Evolutionary conservation across 2,797 vertebrate species (phyloP).

Genomic region (Macropus fuliginosus): DNA sequence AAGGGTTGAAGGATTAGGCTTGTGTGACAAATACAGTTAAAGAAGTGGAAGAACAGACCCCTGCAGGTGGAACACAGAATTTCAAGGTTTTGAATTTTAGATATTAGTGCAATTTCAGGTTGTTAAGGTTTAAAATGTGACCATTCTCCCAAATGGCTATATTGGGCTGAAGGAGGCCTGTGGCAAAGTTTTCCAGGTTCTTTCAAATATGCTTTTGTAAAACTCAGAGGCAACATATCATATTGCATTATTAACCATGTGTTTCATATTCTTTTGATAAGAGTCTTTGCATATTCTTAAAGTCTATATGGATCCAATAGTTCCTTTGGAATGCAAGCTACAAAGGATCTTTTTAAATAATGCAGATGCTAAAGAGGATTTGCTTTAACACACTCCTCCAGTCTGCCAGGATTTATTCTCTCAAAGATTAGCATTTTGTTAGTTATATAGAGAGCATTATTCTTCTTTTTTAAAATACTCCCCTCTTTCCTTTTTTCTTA

Average conservation of each 20-base stretch:
- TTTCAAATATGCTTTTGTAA: conserved; percentile 74
- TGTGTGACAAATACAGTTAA: neutral
- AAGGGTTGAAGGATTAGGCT: neutral
- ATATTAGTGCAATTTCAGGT: neutral
- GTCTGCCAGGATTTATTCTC: conserved; percentile 35
- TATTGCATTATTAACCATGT: conserved; percentile 80
- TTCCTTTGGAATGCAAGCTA: conserved; percentile 75
- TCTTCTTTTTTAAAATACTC: conserved; percentile 34
- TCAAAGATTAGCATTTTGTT: conserved; percentile 63
- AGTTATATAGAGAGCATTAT: conserved; percentile 45
- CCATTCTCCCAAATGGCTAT: neutral
- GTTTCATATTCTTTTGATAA: conserved; percentile 80
- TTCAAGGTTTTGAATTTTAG: neutral
- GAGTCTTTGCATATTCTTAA: conserved; percentile 75
- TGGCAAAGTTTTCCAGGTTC: conserved; percentile 61
- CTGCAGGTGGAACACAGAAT: neutral
- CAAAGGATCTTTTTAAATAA: conserved; percentile 79
- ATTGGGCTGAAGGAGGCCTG: neutral
- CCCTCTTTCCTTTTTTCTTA: conserved; percentile 26
- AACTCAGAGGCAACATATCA: conserved; percentile 74
- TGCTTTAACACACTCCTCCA: conserved; percentile 64
- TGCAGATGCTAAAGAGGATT: conserved; percentile 64
- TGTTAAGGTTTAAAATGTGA: neutral
- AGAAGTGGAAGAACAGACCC: neutral
- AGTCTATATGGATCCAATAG: conserved; percentile 68